phyloP scores from a whole-genome alignment of 2,888 invertebrate genomes.

The Choristoneura rosaceana region DNA sequence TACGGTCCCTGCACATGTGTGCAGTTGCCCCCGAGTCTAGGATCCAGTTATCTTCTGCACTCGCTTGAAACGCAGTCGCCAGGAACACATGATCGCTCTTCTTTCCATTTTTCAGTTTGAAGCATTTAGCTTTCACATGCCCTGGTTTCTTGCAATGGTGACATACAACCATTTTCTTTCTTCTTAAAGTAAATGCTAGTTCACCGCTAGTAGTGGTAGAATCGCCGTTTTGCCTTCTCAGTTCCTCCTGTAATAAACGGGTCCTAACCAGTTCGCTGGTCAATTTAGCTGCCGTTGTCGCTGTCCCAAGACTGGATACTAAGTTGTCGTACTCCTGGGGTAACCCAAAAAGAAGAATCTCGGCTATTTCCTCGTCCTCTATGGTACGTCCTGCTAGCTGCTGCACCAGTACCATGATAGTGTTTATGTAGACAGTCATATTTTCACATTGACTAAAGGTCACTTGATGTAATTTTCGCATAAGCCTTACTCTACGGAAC shows the following conservation, averaged over 20 bases:
- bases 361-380: background rate
- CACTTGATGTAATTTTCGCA: background rate
- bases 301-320: background rate
- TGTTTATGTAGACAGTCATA: background rate
- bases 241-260: background rate
- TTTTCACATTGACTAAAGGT: background rate
- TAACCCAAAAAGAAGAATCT: background rate
- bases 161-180: background rate
- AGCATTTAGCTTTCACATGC: slow-evolving; percentile 11
- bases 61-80: background rate
- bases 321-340: background rate
- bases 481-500: background rate
- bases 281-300: background rate
- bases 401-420: background rate
- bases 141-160: slow-evolving; percentile 7
- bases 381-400: background rate
- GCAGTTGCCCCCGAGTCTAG: slow-evolving; percentile 7
- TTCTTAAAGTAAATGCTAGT: background rate
- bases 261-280: background rate
- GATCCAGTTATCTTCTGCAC: slow-evolving; percentile 30
- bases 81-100: slow-evolving; percentile 29
- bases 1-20: slow-evolving; percentile 6
- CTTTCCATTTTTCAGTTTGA: background rate
- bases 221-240: background rate
- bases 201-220: background rate